Evolutionary conservation across 2,113 vertebrate genomes (phyloP).

Genomic region (Pangasianodon hypophthalmus): DNA sequence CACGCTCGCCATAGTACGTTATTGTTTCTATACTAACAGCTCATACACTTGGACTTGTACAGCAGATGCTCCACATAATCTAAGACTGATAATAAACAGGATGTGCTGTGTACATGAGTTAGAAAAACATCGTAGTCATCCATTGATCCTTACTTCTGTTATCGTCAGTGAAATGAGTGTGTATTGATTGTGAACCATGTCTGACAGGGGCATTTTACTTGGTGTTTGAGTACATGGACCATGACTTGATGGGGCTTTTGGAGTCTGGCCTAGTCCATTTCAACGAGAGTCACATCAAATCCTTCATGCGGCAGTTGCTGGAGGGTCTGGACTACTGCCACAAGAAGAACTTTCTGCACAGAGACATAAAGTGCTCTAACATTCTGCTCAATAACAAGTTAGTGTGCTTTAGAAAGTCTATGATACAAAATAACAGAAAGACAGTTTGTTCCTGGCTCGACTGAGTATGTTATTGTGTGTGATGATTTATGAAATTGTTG

Average conservation of each 20-base stretch:
- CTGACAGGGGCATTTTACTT: constrained; percentile 91
- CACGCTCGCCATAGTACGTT: background rate
- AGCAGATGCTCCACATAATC: background rate
- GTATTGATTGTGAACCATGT: background rate
- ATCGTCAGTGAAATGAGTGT: background rate
- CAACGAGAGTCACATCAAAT: constrained; percentile 95
- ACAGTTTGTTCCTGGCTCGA: background rate
- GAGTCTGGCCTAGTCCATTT: constrained; percentile 98
- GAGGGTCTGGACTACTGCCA: constrained; percentile 98
- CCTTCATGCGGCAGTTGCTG: constrained; percentile 99
- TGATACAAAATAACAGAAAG: background rate
- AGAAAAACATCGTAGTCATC: background rate
- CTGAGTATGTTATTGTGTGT: background rate
- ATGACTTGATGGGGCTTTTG: constrained; percentile 97
- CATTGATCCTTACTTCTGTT: no score
- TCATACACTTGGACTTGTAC: background rate
- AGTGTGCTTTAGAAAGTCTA: constrained; percentile 21
- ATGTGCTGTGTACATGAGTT: background rate
- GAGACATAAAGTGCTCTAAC: constrained; percentile 98
- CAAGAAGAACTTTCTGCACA: constrained; percentile 97
- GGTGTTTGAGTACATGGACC: constrained; percentile 99
- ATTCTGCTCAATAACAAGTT: constrained; percentile 98
- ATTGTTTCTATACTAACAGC: background rate
- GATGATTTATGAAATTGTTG: background rate
- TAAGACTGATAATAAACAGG: background rate